Conservation (phyloP, 2,113 vertebrate genomes). For the Leptobrachium ailaonicum region DNA sequence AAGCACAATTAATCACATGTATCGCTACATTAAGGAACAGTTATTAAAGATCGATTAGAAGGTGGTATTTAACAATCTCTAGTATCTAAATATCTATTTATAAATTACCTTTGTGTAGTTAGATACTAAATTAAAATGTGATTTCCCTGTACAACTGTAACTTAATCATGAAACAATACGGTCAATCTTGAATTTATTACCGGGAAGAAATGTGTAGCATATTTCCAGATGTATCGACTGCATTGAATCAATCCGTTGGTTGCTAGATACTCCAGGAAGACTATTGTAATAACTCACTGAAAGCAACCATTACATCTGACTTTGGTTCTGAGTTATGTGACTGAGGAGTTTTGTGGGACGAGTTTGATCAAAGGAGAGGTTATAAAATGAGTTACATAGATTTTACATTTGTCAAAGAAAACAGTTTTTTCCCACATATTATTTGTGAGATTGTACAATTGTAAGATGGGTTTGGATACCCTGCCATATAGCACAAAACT, state of each 20-base stretch:
- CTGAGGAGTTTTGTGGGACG: neutral
- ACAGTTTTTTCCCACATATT: constrained; percentile 3
- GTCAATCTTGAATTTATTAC: neutral
- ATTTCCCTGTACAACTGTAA: no score
- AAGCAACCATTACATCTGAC: constrained; percentile 5
- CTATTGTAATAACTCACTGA: neutral
- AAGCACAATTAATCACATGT: no score
- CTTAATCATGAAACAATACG: no score
- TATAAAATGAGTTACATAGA: neutral
- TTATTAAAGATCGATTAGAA: no score
- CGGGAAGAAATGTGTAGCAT: neutral
- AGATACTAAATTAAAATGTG: no score
- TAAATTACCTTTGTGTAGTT: no score
- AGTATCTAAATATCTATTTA: no score
- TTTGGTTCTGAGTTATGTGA: constrained; percentile 5
- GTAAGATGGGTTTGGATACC: neutral
- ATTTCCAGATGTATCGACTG: neutral
- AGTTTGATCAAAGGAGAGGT: constrained; percentile 16
- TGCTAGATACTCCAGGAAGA: neutral
- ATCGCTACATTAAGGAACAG: no score
- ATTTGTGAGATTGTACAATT: neutral
- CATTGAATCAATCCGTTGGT: neutral
- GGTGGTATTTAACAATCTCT: no score
- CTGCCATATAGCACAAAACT: constrained; percentile 3
- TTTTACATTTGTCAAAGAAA: constrained; percentile 20